Evolutionary conservation across 2,888 invertebrate genomes (phyloP).

Genomic region (Incurvaria masculella): DNA sequence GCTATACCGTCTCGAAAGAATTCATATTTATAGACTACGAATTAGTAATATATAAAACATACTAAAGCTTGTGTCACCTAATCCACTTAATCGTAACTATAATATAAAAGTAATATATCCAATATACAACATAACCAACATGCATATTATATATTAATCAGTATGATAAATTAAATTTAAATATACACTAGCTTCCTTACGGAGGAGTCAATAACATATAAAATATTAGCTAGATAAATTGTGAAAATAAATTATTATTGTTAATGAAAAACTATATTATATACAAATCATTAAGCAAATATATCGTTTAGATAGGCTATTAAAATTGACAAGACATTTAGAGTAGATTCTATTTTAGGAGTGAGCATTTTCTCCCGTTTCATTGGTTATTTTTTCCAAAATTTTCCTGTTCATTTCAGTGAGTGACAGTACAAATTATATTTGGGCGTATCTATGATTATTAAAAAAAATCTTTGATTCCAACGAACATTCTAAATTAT

Average conservation of each 20-base stretch:
- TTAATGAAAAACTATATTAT: constrained; percentile 24
- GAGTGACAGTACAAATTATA: not conserved
- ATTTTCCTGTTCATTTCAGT: not conserved
- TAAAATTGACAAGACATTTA: constrained; percentile 22
- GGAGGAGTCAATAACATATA: not conserved
- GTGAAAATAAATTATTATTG: constrained; percentile 35
- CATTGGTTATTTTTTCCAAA: not conserved
- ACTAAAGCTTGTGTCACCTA: not conserved
- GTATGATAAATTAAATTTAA: not conserved
- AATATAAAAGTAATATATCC: not conserved
- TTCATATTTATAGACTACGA: too few relatives aligned
- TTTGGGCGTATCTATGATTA: too few relatives aligned
- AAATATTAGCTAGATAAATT: constrained; percentile 37
- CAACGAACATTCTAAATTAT: too few relatives aligned
- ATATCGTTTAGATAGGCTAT: constrained; percentile 45
- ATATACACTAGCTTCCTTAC: not conserved
- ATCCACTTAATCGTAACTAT: not conserved
- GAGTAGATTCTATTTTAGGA: constrained; percentile 1
- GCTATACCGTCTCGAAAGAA: too few relatives aligned
- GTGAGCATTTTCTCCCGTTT: not conserved
- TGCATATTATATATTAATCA: not conserved
- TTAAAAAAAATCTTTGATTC: too few relatives aligned
- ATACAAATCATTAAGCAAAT: constrained; percentile 25
- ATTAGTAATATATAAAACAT: not conserved
- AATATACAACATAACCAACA: not conserved